Percentiles rank a stretch among this genome's conserved stretches.
These are phyloP conservation scores for Prionailurus bengalensis DNA, from an alignment of 2,113 vertebrate genomes.

Conservation along the genomic window DNA sequence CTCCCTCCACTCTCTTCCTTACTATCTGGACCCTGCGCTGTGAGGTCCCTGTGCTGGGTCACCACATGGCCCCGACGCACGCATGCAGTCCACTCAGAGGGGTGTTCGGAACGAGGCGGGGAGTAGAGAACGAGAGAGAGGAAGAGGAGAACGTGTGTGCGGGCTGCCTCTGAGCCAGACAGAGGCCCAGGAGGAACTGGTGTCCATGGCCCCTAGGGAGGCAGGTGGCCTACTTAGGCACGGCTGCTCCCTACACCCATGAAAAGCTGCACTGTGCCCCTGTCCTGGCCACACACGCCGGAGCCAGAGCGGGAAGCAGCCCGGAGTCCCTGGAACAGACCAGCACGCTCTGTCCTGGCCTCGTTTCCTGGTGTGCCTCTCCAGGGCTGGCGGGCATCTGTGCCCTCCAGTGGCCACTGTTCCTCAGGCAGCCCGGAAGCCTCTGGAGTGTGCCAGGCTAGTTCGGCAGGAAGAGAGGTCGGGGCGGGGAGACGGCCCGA, in stretches of 20 bases:
- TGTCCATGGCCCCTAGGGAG: neutral
- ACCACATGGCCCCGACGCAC: neutral
- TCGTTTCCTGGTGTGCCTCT: neutral
- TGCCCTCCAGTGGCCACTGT: neutral
- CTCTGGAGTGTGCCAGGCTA: neutral
- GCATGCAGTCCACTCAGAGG: accelerated
- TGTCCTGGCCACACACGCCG: accelerated
- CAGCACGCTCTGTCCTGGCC: neutral
- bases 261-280: neutral
- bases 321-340: neutral
- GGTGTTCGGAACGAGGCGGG: accelerated
- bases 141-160: neutral
- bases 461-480: accelerated
- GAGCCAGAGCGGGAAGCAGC: neutral
- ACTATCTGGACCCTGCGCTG: neutral
- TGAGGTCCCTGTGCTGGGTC: accelerated
- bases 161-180: neutral
- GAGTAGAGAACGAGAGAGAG: too few relatives aligned
- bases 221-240: neutral
- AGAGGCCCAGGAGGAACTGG: neutral
- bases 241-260: neutral
- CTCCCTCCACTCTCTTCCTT: neutral
- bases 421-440: neutral
- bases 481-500: neutral
- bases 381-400: neutral